Percentiles rank a stretch among this genome's conserved stretches.
These are phyloP conservation scores for Eupithecia inturbata DNA, from an alignment of 2,888 invertebrate genomes.

Conservation along the genomic window DNA sequence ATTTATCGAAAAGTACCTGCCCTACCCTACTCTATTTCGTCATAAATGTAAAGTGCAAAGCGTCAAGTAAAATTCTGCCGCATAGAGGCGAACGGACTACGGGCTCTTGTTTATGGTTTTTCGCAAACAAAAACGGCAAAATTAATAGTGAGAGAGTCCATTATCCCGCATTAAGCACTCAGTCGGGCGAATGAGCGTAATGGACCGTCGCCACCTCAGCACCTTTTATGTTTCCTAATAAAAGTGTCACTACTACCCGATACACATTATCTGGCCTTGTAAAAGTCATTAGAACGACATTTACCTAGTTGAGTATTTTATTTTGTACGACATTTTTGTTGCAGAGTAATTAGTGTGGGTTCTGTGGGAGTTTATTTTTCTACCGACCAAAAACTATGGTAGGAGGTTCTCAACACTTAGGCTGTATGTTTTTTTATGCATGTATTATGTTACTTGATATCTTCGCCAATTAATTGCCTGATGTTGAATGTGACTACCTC, in stretches of 20 bases:
- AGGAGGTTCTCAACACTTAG: not conserved
- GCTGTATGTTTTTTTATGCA: not conserved
- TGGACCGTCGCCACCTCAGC: conserved; percentile 61
- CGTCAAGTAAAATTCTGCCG: conserved; percentile 21
- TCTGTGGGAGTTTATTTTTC: not conserved
- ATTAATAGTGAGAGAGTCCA: conserved; percentile 78
- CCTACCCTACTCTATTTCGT: not conserved
- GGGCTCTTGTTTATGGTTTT: conserved; percentile 61
- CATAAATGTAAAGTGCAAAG: conserved; percentile 7
- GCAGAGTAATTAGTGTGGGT: not conserved
- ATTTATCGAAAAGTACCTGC: not conserved
- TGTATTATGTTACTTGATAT: not conserved
- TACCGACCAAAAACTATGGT: not conserved
- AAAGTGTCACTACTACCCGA: conserved; percentile 65
- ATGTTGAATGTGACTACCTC: no score
- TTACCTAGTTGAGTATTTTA: conserved; percentile 24
- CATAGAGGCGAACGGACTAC: conserved; percentile 45
- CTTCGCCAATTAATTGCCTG: not conserved
- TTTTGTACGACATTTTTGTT: conserved; percentile 10
- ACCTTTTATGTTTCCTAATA: conserved; percentile 68
- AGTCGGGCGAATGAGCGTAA: conserved; percentile 71
- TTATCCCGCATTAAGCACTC: conserved; percentile 79
- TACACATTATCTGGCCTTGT: conserved; percentile 55
- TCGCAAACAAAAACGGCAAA: conserved; percentile 67
- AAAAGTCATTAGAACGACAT: conserved; percentile 40